Evolutionary conservation across 2,113 vertebrate species (phyloP).

Genomic region (Gallinago jamesoni): DNA sequence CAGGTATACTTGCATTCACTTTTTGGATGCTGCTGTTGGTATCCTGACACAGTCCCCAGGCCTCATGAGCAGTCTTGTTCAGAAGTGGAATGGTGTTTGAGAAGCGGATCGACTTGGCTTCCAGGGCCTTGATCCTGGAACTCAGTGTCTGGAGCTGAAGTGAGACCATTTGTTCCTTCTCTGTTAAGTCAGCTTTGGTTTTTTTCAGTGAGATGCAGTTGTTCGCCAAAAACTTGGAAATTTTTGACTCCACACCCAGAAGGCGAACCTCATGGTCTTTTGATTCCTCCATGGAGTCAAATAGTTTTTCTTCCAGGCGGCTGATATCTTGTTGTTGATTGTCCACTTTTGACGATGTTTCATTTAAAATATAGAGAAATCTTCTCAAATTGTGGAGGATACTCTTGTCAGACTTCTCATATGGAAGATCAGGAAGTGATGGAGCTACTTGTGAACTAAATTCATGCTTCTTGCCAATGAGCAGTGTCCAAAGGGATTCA

Average conservation of each 20-base stretch:
- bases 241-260: constrained; percentile 71
- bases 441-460: constrained; percentile 27
- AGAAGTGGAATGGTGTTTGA: constrained; percentile 68
- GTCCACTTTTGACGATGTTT: constrained; percentile 37
- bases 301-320: constrained; percentile 50
- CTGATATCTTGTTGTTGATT: constrained; percentile 55
- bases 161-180: constrained; percentile 47
- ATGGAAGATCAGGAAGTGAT: neutral
- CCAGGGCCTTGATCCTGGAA: constrained; percentile 76
- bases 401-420: neutral
- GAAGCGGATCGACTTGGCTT: constrained; percentile 72
- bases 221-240: constrained; percentile 66
- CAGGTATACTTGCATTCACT: constrained; percentile 62
- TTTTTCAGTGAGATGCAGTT: constrained; percentile 62
- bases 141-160: constrained; percentile 69
- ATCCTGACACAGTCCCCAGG: constrained; percentile 59
- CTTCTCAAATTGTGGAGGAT: constrained; percentile 32
- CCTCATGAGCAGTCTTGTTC: constrained; percentile 72
- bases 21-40: constrained; percentile 44
- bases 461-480: constrained; percentile 18
- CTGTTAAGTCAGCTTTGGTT: neutral
- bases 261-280: constrained; percentile 65
- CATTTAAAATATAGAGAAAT: constrained; percentile 65
- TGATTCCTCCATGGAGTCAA: constrained; percentile 12
- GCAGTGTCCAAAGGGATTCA: constrained; percentile 65